Base-by-base conservation (phyloP, 2,888 invertebrate genomes). In the Andrena camellia region DNA sequence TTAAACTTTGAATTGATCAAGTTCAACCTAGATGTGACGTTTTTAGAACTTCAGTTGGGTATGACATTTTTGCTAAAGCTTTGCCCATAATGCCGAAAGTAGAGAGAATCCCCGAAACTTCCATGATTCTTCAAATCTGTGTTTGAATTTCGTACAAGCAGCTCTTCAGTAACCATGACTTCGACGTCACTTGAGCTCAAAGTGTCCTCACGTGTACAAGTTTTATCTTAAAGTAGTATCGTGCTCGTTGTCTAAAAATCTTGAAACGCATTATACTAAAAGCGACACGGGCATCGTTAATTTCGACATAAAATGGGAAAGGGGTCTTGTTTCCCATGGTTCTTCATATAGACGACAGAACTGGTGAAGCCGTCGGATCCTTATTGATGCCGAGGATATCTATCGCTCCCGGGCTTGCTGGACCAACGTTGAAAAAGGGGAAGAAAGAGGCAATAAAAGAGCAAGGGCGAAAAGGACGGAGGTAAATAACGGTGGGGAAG, bases 401-500 rank as follows among this genome's bases (percentile, higher is more conserved):
- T 89, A 89, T 90, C 91, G 91, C 91, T 92, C 90, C 91, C 90
- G 91, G 91, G 91, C 89, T 90, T 91, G 78, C 85, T 87, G 87
- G 86, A 87, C 86, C 89, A 85, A 87, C 74, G 75, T 85, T 71
- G 83, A 84, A 87, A 86, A 88, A 85, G 79, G 69, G 84, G 77
- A 66, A 85, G 83, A 78, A 78, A 76, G 83, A 85, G 83, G 87
- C 85, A 90, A 90, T 88, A 90, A 91, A 88, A 88, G 72, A 69
- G 88, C 88, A 90, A 89, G 87, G 88, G 88, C 89, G 88, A 87
- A 85, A 84, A 89, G 88, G 89, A 90, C 86, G 88, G 90, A 90
- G 90, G 90, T 91, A 92, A 92, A 92, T 92, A 92, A 92, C 90
- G 90, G 88, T 88, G 87, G 88, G 88, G 87, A 85, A 83, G 93